Evolutionary conservation across 2,888 invertebrate species (phyloP), one percentile per base, ranked within the genome.

Genomic region (Lingula anatina): DNA sequence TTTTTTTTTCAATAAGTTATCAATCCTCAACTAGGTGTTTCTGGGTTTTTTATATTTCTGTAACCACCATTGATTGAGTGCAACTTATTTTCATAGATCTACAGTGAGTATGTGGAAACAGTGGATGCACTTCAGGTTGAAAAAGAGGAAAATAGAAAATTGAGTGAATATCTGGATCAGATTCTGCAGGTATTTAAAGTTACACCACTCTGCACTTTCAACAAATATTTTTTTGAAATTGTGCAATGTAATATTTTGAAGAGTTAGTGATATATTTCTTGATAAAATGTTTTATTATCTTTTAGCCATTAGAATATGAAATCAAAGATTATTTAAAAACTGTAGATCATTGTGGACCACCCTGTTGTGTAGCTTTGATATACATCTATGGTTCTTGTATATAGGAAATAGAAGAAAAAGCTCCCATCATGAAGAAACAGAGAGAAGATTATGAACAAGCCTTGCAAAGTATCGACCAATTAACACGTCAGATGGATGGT

Each of bases 331-430:
- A 15, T 18, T 15, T 15, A 18, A 39, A 20, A 18, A 18, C 7
- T 39, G 7, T 47, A 48, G 50, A 42, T 50, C 39, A 12, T 39
- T 46, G 24, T 50, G 26, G 25, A n/a, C 20, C 18, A 41, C 26
- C 5, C 27, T 21, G 31, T 36, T 39, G 12, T 35, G 46, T 24
- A n/a, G n/a, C n/a, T n/a, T n/a, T n/a, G n/a, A n/a, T 42, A 23
- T 49, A 38, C 31, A 25, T 52, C 47, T 51, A 45, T 23, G 38
- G 23, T 50, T 41, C 26, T 39, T 53, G 44, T 54, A 31, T 48
- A 52, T 51, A 86, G 74, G 94, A 95, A 76, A 81, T 95, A 35
- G 89, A 91, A 78, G 90, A 90, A 66, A 89, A 89, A 68, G 91
- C 91, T 2, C 95, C 95, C 0, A 69, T 87, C 28, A 71, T 95